Base-by-base conservation (phyloP, 2,797 vertebrate species). In the Intellagama lesueurii region DNA sequence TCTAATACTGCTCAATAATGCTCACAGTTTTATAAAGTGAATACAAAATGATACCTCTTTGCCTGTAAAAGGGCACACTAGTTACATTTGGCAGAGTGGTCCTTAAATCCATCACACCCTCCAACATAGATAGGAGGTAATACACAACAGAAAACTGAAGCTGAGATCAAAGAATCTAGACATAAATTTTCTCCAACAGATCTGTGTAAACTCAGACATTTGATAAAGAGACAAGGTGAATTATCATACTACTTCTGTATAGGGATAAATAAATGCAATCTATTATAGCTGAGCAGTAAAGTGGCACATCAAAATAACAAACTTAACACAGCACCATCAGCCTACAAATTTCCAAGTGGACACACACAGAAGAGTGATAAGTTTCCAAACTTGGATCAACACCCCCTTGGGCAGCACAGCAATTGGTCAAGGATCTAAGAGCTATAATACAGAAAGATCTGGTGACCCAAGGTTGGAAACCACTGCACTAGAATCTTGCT, bases 51-150 rank as follows among this genome's bases (percentile, higher is more conserved):
- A 5, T 73, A 81, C 32, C 22, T 87, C 30, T 81, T 87, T 73
- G 52, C 49, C 64, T 64, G 11, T 75, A 17, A 81, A 82, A 82
- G 49, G 24, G 69, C 9, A 82, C 69, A 44, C 69, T 16, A 28
- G 32, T 82, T 68, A 81, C 69, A 82, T 76, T 64, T 75, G 56
- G 52, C 79, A 56, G 75, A 70, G 14, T 7, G 0, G 60, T 44
- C 81, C 35, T 52, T 30, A 66, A 68, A 75, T 89, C 85, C 49
- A 66, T 76, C 44, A 76, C 32, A 47, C 32, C 77, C 77, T 86
- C 44, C 47, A 76, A 30, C 30, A 75, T 11, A 49, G 49, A n/a
- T 17, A 81, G 32, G 69, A 70, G n/a, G 28, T 28, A 81, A 81
- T 76, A n/a, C 47, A 70, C 60, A 32, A 32, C 4, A 35, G 40